Evolutionary conservation across 2,797 vertebrate species (phyloP), one percentile per base, ranked within the genome.

Genomic region (Todus mexicanus): DNA sequence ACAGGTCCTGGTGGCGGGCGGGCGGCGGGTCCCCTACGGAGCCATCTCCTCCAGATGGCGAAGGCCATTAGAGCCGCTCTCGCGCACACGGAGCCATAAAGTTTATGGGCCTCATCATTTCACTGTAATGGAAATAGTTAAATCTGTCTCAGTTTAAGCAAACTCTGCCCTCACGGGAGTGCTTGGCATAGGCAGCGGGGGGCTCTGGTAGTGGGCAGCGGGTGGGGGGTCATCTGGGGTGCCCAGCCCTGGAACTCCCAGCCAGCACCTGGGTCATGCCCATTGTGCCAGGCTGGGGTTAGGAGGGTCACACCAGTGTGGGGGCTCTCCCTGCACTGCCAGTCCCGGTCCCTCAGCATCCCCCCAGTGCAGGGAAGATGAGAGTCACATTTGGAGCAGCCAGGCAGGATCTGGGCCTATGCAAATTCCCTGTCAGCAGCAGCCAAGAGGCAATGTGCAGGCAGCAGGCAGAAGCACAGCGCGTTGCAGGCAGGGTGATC

Each of bases 31-130:
- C 84, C 95, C 90, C 95, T 53, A 60, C 0, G 65, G 96, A 97
- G 94, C 89, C 35, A 10, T 96, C 95, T 95, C 88, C 87, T 96
- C 96, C 96, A 97, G 96, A 96, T 97, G 96, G 96, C 26, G 74
- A 95, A 93, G 93, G 84, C 95, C 92, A 92, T 97, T 97, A 97
- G 95, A 95, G 79, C 92, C 31, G 84, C 93, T 96, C 93, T 91
- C 26, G 26, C 68, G 83, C 50, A 3, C 92, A 72, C 19, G 8
- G 85, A 97, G 89, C 94, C 89, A 94, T 97, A 97, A 97, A 97
- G 95, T 97, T 97, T 97, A 97, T 97, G 95, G 95, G 84, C 92
- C 95, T 96, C 96, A 97, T 97, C 96, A 97, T 96, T 97, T 96
- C 88, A 92, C 91, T 96, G 95, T 97, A 97, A 97, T 97, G 95